Evolutionary conservation across 1,140 invertebrate genomes (phyloP), one percentile per base, ranked within the genome.

Genomic region (Paraescarpia echinospica): DNA sequence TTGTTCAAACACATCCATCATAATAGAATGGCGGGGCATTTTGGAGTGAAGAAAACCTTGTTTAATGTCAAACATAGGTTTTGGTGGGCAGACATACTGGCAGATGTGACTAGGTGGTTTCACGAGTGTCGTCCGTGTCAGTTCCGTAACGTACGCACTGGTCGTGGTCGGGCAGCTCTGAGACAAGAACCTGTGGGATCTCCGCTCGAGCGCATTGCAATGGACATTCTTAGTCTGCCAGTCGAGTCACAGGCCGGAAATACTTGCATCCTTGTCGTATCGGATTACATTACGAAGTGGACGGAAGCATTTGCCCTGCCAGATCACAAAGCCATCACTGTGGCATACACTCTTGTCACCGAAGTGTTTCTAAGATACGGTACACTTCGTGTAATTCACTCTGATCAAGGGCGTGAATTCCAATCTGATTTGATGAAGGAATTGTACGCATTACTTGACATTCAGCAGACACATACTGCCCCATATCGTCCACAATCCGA

Each of bases 331-430:
- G 89, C 89, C 8, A 90, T 90, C 33, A 90, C 89, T 33, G 89
- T 90, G 89, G 89, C 89, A 34, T 4, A 90, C 59, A 77, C 59
- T 27, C 59, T 77, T 6, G 59, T 96, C 1, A 92, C 94, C 48
- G 93, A 96, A 33, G 93, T 95, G 18, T 91, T 96, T 48, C 94
- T 93, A 91, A 93, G 94, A 27, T 95, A 94, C 93, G 96, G 96
- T 22, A 93, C 95, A 1, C 95, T 96, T 0, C 51, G 94, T 31
- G 92, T 94, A 35, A 92, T 96, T 22, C 93, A 95, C 33, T 93
- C 95, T 0, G 95, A 96, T 93, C 95, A 96, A 92, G 96, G 95
- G 14, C 59, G n/a, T 77, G 90, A 94, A 41, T 94, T 94, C 88
- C 77, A 92, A 89, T 93, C 91, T 9, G 35, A 93, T n/a, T 27